These are phyloP conservation scores for Trissoscelio sp. DNA, from an alignment of 2,888 invertebrate genomes.

Conservation along the genomic window DNA sequence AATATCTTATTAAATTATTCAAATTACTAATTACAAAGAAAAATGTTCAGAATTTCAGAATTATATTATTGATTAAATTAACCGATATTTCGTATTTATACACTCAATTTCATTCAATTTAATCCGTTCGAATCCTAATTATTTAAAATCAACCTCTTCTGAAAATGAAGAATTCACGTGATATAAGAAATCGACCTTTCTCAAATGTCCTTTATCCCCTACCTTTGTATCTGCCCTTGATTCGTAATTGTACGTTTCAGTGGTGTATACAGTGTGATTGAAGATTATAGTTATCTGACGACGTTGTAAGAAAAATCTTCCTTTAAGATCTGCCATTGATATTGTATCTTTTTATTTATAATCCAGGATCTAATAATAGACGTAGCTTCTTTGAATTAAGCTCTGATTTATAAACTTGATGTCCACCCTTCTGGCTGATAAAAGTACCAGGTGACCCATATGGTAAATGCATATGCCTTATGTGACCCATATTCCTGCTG, in stretches of 20 bases:
- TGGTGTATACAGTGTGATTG: slow-evolving; percentile 77
- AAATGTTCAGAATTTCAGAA: too few species aligned
- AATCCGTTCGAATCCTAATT: not conserved
- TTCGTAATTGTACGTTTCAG: slow-evolving; percentile 79
- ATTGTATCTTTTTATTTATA: slow-evolving; percentile 54
- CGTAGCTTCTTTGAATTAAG: slow-evolving; percentile 49
- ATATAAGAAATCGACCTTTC: slow-evolving; percentile 48
- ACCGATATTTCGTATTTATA: too few species aligned
- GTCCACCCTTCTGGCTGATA: slow-evolving; percentile 4
- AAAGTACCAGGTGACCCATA: slow-evolving; percentile 31
- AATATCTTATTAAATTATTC: too few species aligned
- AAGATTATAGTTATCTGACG: slow-evolving; percentile 80
- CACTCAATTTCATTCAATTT: not conserved
- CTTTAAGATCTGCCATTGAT: slow-evolving; percentile 50
- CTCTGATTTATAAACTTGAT: slow-evolving; percentile 52
- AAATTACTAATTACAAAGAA: too few species aligned
- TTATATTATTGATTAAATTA: too few species aligned
- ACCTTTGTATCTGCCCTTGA: slow-evolving; percentile 72
- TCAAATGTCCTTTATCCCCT: slow-evolving; percentile 46
- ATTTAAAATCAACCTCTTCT: not conserved
- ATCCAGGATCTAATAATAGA: slow-evolving; percentile 59
- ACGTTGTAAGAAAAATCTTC: slow-evolving; percentile 48
- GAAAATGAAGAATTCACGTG: slow-evolving; percentile 31
- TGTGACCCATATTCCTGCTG: too few species aligned
- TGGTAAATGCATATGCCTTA: slow-evolving; percentile 3